Evolutionary conservation across 2,113 vertebrate genomes (phyloP).

Genomic region (Formicarius rufipectus): DNA sequence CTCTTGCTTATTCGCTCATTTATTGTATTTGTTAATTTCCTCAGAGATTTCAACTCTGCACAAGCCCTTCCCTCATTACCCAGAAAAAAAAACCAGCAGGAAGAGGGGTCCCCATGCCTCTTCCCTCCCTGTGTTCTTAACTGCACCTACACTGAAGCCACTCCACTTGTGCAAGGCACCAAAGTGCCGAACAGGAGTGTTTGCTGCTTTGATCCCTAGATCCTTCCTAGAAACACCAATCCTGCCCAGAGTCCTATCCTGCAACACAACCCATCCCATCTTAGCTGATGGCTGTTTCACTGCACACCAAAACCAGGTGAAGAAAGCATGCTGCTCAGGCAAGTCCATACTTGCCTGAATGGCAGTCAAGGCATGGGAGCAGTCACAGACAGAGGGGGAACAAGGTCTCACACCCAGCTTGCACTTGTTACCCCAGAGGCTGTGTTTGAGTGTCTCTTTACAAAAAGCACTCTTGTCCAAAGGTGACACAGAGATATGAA

Average conservation of each 20-base stretch:
- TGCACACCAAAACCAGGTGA: background rate
- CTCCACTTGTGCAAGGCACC: background rate
- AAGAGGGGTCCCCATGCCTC: background rate
- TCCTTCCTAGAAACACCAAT: constrained; percentile 34
- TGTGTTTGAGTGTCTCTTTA: background rate
- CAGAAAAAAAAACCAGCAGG: background rate
- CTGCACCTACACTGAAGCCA: background rate
- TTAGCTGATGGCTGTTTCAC: background rate
- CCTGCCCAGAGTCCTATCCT: background rate
- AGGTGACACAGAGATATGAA: background rate
- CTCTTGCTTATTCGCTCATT: background rate
- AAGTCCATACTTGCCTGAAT: background rate
- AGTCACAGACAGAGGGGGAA: background rate
- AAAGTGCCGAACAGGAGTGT: background rate
- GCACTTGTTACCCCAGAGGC: background rate
- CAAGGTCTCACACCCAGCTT: background rate
- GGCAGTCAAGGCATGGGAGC: background rate
- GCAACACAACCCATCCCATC: background rate
- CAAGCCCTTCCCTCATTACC: background rate
- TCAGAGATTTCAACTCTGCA: background rate
- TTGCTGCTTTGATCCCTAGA: constrained; percentile 15
- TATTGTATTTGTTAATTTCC: background rate
- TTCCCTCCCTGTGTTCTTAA: background rate
- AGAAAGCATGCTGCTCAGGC: background rate
- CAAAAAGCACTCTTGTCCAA: background rate